Base-by-base conservation (phyloP, 2,888 invertebrate genomes). In the Lochmaea capreae region DNA sequence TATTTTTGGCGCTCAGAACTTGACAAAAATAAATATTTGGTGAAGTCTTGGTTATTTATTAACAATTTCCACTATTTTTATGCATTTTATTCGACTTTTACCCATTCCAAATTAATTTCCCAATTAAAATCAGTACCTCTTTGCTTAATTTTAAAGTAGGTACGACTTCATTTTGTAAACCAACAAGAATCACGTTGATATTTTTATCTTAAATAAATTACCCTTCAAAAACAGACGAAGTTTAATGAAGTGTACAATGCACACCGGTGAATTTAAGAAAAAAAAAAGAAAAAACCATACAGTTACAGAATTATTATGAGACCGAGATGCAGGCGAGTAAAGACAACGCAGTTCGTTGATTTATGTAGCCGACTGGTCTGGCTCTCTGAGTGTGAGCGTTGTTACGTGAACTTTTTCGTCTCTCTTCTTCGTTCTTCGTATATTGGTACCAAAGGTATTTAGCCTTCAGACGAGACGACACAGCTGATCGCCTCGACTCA, bases 341-440 rank as follows among this genome's bases (percentile, higher is more conserved):
- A 72, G 76, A 72, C 73, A 73, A 72, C 62, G 70, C 73, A 66
- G 65, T 43, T 11, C 9, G 62, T 67, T 65, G 75, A 76, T 76
- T 76, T 76, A 76, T 75, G 67, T 75, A 78, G 70, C 72, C 72
- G 75, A 74, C 77, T 66, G 58, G 76, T 75, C 76, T 73, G 76
- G 10, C 18, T 10, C 54, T 16, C 8, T n/a, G 72, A 70, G 76
- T 67, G 26, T n/a, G 26, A 3, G 5, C 8, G 75, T 77, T 77
- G 77, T 78, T 78, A 78, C 78, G 78, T 78, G 78, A 78, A 78
- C 78, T 77, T 73, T 77, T 63, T 70, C 72, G 65, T 76, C 33
- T 33, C 33, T 8, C 8, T 33, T 33, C 33, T 70, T 76, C 67
- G 72, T 65, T 68, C 63, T 68, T 73, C 14, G 73, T 72, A 59